Evolutionary conservation across 2,888 invertebrate species (phyloP).

Genomic region (Galerucella nymphaeae): DNA sequence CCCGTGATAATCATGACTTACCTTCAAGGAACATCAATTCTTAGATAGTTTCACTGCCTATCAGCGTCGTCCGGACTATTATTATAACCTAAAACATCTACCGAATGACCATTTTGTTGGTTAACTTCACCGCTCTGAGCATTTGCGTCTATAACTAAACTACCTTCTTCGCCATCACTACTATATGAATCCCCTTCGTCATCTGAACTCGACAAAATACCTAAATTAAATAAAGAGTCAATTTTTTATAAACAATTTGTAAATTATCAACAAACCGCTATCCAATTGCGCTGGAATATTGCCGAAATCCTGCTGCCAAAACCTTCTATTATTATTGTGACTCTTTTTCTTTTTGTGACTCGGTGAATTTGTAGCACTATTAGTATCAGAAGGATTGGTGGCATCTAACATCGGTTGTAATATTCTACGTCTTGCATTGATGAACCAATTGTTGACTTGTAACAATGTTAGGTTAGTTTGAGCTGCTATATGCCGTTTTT

Average conservation of each 20-base stretch:
- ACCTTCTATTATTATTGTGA: conserved; percentile 73
- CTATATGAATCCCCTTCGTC: conserved; percentile 72
- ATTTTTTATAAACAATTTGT: no score
- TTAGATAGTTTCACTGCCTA: conserved; percentile 47
- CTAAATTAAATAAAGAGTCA: conserved; percentile 55
- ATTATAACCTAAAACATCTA: conserved; percentile 54
- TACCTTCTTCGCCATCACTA: conserved; percentile 69
- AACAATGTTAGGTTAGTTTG: conserved; percentile 84
- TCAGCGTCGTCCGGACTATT: conserved; percentile 56
- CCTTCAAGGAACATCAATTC: conserved; percentile 50
- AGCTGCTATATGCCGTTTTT: conserved; percentile 88
- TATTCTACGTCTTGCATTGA: conserved; percentile 91
- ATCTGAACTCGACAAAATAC: conserved; percentile 72
- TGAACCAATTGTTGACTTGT: conserved; percentile 95
- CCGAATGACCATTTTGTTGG: conserved; percentile 61
- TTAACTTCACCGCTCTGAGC: conserved; percentile 57
- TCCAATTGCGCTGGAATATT: conserved; percentile 71
- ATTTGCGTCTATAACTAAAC: conserved; percentile 66
- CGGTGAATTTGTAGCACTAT: conserved; percentile 52
- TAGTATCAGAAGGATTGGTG: conserved; percentile 63
- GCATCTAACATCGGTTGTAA: conserved; percentile 92
- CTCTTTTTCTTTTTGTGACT: conserved; percentile 70
- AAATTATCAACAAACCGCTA: conserved; percentile 63
- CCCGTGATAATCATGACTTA: conserved; percentile 27
- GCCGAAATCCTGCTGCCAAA: conserved; percentile 80